These are phyloP conservation scores for Carposina sasakii DNA, from an alignment of 1,140 invertebrate species.

Conservation along the genomic window DNA sequence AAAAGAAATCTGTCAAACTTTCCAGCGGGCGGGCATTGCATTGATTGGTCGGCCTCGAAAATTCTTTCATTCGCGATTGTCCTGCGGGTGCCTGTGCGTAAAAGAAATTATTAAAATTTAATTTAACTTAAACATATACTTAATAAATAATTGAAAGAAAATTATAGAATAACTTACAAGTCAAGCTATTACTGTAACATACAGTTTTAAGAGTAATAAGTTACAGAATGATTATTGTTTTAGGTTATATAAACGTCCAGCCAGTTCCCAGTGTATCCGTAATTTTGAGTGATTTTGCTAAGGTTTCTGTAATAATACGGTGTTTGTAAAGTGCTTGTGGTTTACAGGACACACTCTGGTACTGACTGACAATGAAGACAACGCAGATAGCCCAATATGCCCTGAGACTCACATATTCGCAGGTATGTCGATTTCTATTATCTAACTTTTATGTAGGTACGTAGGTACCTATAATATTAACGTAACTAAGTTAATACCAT, in stretches of 20 bases:
- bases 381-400: constrained; percentile 64
- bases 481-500: too few relatives aligned
- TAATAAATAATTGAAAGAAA: too few relatives aligned
- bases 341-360: constrained; percentile 46
- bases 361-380: constrained; percentile 61
- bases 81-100: constrained; percentile 56
- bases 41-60: too few relatives aligned
- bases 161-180: too few relatives aligned
- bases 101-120: constrained; percentile 20
- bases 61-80: constrained; percentile 52
- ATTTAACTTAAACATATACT: constrained; percentile 21
- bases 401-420: constrained; percentile 66
- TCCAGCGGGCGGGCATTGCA: too few relatives aligned
- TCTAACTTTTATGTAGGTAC: constrained; percentile 6
- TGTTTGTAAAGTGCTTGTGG: constrained; percentile 37
- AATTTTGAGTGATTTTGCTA: constrained; percentile 28
- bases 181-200: too few relatives aligned
- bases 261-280: constrained; percentile 22
- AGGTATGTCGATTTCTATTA: constrained; percentile 41
- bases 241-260: constrained; percentile 52
- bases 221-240: constrained; percentile 3
- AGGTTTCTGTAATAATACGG: constrained; percentile 7
- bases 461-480: too few relatives aligned
- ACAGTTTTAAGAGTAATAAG: too few relatives aligned
- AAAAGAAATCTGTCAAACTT: too few relatives aligned